Evolutionary conservation across 2,888 invertebrate genomes (phyloP), one percentile per base, ranked within the genome.

Genomic region (Venustoraphidia nigricollis): DNA sequence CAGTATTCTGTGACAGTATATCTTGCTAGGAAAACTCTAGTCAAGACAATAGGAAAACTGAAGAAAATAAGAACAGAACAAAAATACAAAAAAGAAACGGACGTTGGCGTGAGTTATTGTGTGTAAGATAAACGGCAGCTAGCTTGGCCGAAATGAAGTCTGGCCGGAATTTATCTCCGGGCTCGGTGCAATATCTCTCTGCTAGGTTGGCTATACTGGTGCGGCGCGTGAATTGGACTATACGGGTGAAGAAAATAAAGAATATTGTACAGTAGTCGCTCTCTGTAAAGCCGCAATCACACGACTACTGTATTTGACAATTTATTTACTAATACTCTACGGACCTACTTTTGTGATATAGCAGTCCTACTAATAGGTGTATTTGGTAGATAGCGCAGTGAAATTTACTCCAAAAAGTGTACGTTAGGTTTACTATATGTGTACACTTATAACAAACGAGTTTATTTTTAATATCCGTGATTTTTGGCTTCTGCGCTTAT

Each of bases 81-180:
- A 63, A 60, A 60, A 62, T 60, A 51, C 54, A 53, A 49, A 50
- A 51, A 53, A 53, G 53, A 53, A 55, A 53, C 58, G 64, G 66
- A 65, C 65, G 64, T 61, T 61, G 43, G 57, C 56, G 66, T 66
- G 77, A 77, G 70, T 77, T 77, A 77, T 77, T 76, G 73, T 72
- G 69, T 72, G 74, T 70, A 77, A 78, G 77, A 77, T 77, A 77
- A 77, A 77, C 77, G 77, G 75, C 76, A 71, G 72, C 73, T 73
- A 76, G 75, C 75, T 72, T 71, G 73, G 73, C 75, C 77, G 76
- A 78, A 78, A 78, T 78, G 78, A 78, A 78, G 77, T 77, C 77
- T 67, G 66, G 73, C 66, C 67, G 67, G 75, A 66, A 67, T 67
- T 67, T 67, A 67, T 66, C 62, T 60, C 56, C 57, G 60, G 59